Percentiles rank a stretch among this genome's conserved stretches.
Evolutionary conservation across 2,888 invertebrate genomes (phyloP).

Genomic region (Rotaria magnacalcarata): DNA sequence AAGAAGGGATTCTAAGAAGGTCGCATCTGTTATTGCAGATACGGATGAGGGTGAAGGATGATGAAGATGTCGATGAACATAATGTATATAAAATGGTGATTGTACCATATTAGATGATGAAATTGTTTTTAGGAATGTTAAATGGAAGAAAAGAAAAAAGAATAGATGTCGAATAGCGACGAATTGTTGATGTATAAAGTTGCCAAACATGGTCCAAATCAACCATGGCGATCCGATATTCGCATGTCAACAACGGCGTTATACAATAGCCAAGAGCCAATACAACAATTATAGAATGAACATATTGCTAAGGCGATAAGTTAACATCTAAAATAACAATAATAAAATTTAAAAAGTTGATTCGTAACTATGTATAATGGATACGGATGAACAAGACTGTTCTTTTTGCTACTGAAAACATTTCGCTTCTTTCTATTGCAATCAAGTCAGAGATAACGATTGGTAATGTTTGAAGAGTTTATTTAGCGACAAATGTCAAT

Average conservation of each 20-base stretch:
- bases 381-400: too few species aligned
- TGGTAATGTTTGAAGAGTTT: too few species aligned
- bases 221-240: constrained; percentile 25
- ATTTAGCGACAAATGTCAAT: too few species aligned
- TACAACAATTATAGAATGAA: background rate
- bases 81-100: background rate
- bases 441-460: too few species aligned
- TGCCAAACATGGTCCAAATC: constrained; percentile 26
- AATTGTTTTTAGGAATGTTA: background rate
- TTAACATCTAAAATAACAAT: background rate
- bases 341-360: too few species aligned
- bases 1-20: background rate
- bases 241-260: background rate
- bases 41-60: background rate
- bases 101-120: constrained; percentile 18
- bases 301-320: background rate
- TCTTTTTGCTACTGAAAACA: too few species aligned
- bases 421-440: too few species aligned
- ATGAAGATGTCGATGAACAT: background rate
- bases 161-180: constrained; percentile 26
- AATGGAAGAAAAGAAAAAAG: constrained; percentile 2
- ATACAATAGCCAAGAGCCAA: background rate
- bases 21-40: background rate
- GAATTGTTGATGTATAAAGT: constrained; percentile 1
- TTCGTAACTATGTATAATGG: background rate